A percentile compares a stretch with the other conserved stretches of the same genome.
Evolutionary conservation across 2,113 vertebrate genomes (phyloP).

Genomic region (Chinchilla lanigera): DNA sequence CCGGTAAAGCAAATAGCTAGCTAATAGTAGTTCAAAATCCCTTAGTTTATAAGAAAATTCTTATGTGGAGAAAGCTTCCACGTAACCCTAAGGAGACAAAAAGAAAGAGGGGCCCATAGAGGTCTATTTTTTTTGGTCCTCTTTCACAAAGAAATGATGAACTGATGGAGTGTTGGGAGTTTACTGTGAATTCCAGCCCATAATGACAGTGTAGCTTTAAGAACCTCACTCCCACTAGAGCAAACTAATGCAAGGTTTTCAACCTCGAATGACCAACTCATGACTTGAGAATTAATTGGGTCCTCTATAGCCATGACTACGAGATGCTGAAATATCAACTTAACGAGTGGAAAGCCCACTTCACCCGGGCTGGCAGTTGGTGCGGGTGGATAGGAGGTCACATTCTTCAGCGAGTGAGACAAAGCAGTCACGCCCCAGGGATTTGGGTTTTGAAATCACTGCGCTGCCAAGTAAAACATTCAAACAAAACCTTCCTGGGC

Average conservation of each 20-base stretch:
- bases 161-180: neutral
- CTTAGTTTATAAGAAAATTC: neutral
- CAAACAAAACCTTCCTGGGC: neutral
- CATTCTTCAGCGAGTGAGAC: neutral
- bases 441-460: conserved; percentile 16
- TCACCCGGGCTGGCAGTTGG: neutral
- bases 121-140: neutral
- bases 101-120: neutral
- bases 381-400: neutral
- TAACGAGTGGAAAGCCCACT: neutral
- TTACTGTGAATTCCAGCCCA: neutral
- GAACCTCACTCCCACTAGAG: neutral
- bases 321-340: neutral
- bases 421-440: neutral
- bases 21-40: neutral
- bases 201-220: neutral
- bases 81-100: neutral
- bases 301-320: neutral
- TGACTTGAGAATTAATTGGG: neutral
- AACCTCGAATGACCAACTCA: neutral
- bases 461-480: conserved; percentile 27
- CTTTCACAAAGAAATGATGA: neutral
- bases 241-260: neutral
- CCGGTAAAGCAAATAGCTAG: neutral
- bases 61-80: neutral